Evolutionary conservation across 1,140 invertebrate species (phyloP).

Genomic region (Scylla paramamosain): DNA sequence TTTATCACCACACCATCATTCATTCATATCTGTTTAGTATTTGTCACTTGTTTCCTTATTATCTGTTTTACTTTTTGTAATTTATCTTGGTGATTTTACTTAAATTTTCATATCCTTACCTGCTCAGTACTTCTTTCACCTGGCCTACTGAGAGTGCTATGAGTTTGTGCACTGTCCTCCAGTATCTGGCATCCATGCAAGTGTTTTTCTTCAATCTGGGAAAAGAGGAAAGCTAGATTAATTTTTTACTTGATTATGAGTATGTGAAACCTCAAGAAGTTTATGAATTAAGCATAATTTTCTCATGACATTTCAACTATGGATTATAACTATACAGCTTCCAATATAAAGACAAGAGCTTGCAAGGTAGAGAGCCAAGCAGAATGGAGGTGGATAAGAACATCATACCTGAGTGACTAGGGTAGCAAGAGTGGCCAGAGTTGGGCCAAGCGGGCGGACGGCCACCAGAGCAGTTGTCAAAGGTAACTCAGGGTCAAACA

Average conservation of each 20-base stretch:
- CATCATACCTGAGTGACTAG: slow-evolving; percentile 26
- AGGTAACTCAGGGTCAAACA: slow-evolving; percentile 28
- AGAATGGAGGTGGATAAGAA: background rate
- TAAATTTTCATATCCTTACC: slow-evolving; percentile 59
- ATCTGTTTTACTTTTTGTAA: too few relatives aligned
- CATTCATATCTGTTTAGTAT: too few relatives aligned
- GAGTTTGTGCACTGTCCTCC: slow-evolving; percentile 68
- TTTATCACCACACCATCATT: too few relatives aligned
- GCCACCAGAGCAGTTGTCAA: background rate
- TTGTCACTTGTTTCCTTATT: too few relatives aligned
- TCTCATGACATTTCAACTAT: background rate
- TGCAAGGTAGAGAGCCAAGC: background rate
- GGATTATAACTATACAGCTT: background rate
- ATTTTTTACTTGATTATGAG: background rate
- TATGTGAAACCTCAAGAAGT: background rate
- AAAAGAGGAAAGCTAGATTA: background rate
- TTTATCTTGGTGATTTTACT: too few relatives aligned
- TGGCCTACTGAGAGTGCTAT: slow-evolving; percentile 61
- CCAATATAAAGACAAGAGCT: background rate
- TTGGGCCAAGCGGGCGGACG: slow-evolving; percentile 17
- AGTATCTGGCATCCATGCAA: slow-evolving; percentile 70
- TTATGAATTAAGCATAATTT: background rate
- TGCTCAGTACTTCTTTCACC: slow-evolving; percentile 56
- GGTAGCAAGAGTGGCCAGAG: background rate
- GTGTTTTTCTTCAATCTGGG: slow-evolving; percentile 61